Base-by-base conservation (phyloP, 2,888 invertebrate genomes). In the Synergus gifuensis region DNA sequence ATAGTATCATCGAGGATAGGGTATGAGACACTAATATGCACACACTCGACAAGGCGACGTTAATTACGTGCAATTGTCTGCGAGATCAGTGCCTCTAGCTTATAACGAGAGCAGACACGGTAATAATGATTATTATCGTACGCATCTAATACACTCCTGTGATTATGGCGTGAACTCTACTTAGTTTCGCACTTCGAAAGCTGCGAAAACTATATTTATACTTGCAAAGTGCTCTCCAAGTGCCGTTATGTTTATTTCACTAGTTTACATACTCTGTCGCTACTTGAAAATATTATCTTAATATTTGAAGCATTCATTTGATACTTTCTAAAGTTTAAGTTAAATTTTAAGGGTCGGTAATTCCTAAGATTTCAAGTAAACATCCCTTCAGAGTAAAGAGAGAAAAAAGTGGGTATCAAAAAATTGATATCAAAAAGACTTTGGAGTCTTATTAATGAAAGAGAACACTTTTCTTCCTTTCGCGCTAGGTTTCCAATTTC, bases 71-170 rank as follows among this genome's bases (percentile, higher is more conserved):
- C 82, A 82, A 83, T 83, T 82, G 82, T 77, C 69, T 66, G 76
- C n/a, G 49, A 73, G 73, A 73, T 49, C 60, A n/a, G 67, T 63
- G 40, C 54, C 40, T 49, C 49, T 60, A 80, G 82, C 80, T 85
- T 81, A 78, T 82, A 82, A 84, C 86, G 78, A 83, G 83, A 78
- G 22, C 28, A 76, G 66, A 49, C 78, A 81, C 80, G 76, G 73
- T 76, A 78, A 81, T 78, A 83, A 86, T 82, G 81, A 86, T 85
- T 83, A 85, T 85, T 84, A 64, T 76, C 79, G 12, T 62, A 62
- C 82, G 77, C 73, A 76, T 81, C 84, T 81, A 5, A 36, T 83
- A 85, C 79, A 77, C 76, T 73, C 28, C 60, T 76, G 78, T 40
- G 60, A 84, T 85, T 83, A 81, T 54, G 64, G 42, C n/a, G 63